Evolutionary conservation across 2,113 vertebrate genomes (phyloP), one percentile per base, ranked within the genome.

Genomic region (Guaruba guarouba): DNA sequence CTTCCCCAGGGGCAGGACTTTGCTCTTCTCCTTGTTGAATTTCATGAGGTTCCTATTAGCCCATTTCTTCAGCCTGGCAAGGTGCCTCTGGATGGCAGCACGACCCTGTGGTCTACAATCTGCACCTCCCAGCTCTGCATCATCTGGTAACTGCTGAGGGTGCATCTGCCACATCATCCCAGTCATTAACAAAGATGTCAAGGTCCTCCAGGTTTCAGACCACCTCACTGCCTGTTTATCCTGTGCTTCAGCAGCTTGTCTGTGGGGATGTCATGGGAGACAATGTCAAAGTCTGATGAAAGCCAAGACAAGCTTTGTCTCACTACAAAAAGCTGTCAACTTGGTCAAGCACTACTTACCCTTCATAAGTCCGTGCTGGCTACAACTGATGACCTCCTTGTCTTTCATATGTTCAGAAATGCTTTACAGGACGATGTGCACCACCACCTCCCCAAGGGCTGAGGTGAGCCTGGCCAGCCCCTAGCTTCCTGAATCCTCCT

Each of bases 31-130:
- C 63, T 35, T 8, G 7, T 20, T 49, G 43, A n/a, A 23, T 46
- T 61, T 62, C 18, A 3, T 2, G 5, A 62, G 16, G 7, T 75
- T 83, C 31, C 51, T 46, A 23, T 29, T 68, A 57, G 43, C 33
- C 14, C 25, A 5, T 25, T 70, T 77, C 39, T 86, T 52, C 79
- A 48, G 51, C 12, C 44, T 13, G 29, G 10, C 5, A 5, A 80
- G 14, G 24, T 74, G 43, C 69, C 70, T 78, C 79, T 43, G 76
- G 70, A 18, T 29, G 66, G 70, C 79, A 74, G 37, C 70, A 37
- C 0, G 6, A 16, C 28, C 59, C 73, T 4, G 20, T 0, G 6
- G 9, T 43, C n/a, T 27, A 4, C 54, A 22, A 11, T 15, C 57
- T 28, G 9, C 7, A 0, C 27, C 52, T 68, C 39, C 51, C 17